A percentile compares a stretch with the other conserved stretches of the same genome.
Evolutionary conservation across 2,797 vertebrate genomes (phyloP).

Genomic region (Aphelocoma californica): DNA sequence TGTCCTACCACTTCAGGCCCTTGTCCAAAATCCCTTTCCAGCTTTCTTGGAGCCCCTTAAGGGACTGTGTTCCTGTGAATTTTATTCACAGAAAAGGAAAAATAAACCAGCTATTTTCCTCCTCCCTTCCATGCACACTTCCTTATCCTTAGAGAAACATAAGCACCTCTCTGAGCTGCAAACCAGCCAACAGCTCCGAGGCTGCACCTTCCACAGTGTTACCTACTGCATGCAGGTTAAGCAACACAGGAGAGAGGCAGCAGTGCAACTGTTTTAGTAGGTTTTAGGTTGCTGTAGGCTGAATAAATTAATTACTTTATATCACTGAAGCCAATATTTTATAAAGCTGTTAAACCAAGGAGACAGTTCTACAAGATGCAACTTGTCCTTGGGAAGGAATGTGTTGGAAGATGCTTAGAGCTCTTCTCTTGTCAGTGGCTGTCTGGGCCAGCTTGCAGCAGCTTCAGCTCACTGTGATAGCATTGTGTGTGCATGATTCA

Average conservation of each 20-base stretch:
- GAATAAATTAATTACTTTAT: background rate
- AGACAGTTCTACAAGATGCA: background rate
- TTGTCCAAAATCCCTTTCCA: background rate
- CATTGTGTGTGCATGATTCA: accelerated
- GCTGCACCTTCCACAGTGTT: background rate
- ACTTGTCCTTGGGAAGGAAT: background rate
- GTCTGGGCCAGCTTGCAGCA: background rate
- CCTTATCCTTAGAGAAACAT: background rate
- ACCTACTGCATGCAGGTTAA: background rate
- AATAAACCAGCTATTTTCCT: background rate
- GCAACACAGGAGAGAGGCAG: background rate
- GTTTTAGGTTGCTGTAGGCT: conserved; percentile 23
- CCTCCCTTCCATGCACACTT: background rate
- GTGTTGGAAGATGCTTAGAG: background rate
- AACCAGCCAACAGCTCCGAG: background rate
- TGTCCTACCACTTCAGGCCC: background rate
- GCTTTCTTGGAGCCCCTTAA: background rate
- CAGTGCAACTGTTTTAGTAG: background rate
- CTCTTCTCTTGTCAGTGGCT: background rate
- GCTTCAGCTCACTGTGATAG: background rate
- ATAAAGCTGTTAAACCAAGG: conserved; percentile 1
- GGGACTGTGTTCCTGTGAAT: background rate
- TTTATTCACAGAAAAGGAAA: background rate
- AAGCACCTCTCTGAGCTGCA: background rate
- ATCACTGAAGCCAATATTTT: background rate